phyloP scores from a whole-genome alignment of 2,797 vertebrate genomes.

The Notolabrus celidotus region DNA sequence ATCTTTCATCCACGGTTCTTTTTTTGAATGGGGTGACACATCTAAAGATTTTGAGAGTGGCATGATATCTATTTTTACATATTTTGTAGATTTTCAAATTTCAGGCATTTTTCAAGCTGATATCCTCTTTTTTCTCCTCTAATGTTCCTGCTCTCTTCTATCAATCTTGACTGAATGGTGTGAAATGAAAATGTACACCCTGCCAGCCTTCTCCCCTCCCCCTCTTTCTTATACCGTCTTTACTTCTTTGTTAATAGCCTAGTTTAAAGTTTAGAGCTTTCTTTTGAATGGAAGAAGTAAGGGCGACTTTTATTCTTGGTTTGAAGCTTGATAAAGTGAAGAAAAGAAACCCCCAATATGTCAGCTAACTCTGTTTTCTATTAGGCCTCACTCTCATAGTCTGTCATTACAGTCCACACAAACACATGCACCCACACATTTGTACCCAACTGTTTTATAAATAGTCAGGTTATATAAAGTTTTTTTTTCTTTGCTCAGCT shows the following conservation, averaged over 20 bases:
- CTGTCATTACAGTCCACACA: slow-evolving; percentile 65
- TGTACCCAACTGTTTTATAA: slow-evolving; percentile 30
- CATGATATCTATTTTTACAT: background rate
- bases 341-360: slow-evolving; percentile 37
- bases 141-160: slow-evolving; percentile 7
- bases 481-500: background rate
- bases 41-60: slow-evolving; percentile 14
- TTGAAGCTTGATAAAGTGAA: slow-evolving; percentile 18
- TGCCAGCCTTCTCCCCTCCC: slow-evolving; percentile 12
- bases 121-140: slow-evolving; percentile 4
- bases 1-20: slow-evolving; percentile 30
- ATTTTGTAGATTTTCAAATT: background rate
- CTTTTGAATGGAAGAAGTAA: slow-evolving; percentile 44
- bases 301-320: slow-evolving; percentile 22
- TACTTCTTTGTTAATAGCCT: slow-evolving; percentile 23
- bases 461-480: slow-evolving; percentile 1
- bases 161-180: slow-evolving; percentile 47
- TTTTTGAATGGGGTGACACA: slow-evolving; percentile 36
- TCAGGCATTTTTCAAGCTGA: slow-evolving; percentile 15
- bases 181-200: slow-evolving; percentile 50
- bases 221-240: background rate
- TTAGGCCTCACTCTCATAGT: slow-evolving; percentile 51
- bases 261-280: slow-evolving; percentile 10
- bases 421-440: slow-evolving; percentile 38
- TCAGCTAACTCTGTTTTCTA: slow-evolving; percentile 55